A percentile compares a stretch with the other conserved stretches of the same genome.
These are phyloP conservation scores for Aleiodes leptofemur DNA, from an alignment of 2,888 invertebrate genomes.

Conservation along the genomic window DNA sequence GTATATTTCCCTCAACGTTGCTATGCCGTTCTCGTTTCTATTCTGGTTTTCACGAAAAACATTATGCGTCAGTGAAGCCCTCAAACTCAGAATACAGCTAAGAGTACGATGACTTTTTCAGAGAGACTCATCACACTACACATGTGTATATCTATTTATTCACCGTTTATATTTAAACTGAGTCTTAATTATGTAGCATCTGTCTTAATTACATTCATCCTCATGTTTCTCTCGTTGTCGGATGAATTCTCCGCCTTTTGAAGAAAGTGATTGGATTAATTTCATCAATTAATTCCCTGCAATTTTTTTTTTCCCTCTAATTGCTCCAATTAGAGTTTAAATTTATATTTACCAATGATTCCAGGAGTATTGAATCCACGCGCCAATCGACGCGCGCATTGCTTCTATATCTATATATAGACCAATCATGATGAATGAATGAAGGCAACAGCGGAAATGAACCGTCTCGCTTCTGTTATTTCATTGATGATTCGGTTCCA, in stretches of 20 bases:
- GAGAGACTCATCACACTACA: neutral
- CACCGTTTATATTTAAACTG: slow-evolving; percentile 20
- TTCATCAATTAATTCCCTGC: too few relatives aligned
- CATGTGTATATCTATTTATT: neutral
- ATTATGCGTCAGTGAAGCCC: slow-evolving; percentile 51
- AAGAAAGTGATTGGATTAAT: too few relatives aligned
- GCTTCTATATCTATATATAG: too few relatives aligned
- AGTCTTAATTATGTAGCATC: neutral
- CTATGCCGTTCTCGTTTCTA: slow-evolving; percentile 53
- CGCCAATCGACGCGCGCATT: too few relatives aligned
- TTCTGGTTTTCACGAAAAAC: slow-evolving; percentile 55
- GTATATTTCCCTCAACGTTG: slow-evolving; percentile 19
- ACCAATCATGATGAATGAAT: too few relatives aligned
- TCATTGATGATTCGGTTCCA: too few relatives aligned
- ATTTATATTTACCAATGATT: too few relatives aligned
- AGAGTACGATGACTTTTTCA: slow-evolving; percentile 21
- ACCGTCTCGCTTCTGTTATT: too few relatives aligned
- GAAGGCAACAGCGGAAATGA: too few relatives aligned
- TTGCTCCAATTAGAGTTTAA: too few relatives aligned
- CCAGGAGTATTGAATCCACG: too few relatives aligned
- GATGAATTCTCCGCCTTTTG: neutral
- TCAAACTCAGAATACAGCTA: slow-evolving; percentile 2
- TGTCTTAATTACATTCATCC: neutral
- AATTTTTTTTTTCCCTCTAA: too few relatives aligned
- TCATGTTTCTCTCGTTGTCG: neutral